Conservation (phyloP, 2,888 invertebrate species). For the Acanthosepion pharaonis region DNA sequence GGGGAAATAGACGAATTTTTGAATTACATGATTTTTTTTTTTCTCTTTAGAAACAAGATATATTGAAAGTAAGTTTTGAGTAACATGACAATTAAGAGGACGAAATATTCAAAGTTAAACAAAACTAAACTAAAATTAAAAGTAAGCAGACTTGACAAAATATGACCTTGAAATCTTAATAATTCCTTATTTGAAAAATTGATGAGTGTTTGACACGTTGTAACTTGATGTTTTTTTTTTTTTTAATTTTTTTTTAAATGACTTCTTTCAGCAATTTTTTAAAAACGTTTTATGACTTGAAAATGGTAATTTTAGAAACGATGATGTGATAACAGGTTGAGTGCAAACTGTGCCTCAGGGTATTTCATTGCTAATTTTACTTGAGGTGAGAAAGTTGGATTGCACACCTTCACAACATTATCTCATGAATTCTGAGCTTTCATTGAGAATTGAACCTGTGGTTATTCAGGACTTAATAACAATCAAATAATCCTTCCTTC, state of each 20-base stretch:
- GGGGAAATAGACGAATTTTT: neutral
- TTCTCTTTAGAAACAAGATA: neutral
- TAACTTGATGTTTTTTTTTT: neutral
- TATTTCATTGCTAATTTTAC: neutral
- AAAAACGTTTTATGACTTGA: neutral
- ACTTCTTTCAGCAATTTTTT: neutral
- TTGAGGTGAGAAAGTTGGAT: neutral
- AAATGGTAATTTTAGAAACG: neutral
- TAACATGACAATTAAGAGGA: neutral
- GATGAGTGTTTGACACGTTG: neutral
- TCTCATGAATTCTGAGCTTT: neutral
- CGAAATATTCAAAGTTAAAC: neutral
- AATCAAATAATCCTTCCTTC: neutral
- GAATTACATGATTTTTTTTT: neutral
- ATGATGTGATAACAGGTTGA: neutral
- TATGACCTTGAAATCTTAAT: slow-evolving; percentile 18
- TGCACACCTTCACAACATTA: neutral
- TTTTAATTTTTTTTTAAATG: neutral
- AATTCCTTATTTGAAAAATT: neutral
- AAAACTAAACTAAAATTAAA: neutral
- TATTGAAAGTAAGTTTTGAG: neutral
- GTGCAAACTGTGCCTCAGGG: neutral
- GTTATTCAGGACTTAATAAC: neutral
- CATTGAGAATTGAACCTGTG: neutral
- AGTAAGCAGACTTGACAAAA: neutral